Base-by-base conservation (phyloP, 2,797 vertebrate genomes). In the Thunnus albacares region DNA sequence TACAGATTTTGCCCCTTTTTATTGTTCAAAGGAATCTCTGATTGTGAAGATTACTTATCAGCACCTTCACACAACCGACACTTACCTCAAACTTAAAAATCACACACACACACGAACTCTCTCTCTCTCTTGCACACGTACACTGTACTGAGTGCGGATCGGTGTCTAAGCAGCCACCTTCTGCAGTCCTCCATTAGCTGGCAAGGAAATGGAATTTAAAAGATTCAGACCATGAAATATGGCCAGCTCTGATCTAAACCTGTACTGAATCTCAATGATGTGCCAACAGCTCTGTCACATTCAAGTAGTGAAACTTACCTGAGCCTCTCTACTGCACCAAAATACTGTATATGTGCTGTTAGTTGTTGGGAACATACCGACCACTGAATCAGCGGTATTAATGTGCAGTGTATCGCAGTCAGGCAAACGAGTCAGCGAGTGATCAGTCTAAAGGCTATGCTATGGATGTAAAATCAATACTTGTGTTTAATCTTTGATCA, bases 161-260 rank as follows among this genome's bases (percentile, higher is more conserved):
- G 66, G 71, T 81, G 80, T 89, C 82, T 88, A n/a, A 74, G 82
- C 81, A 81, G 84, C 63, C 84, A 80, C 84, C 82, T 38, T 38
- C 38, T 87, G 85, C 87, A 85, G 62, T 82, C 75, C 81, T 68
- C 86, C 83, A 77, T 88, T 86, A 91, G 79, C 67, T 65, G 81
- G 71, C 60, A 79, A 64, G 83, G 85, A 89, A 89, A 88, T 81
- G 74, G 87, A 87, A 87, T 85, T 89, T 83, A 87, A 84, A 84
- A 82, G 87, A 90, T 83, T 88, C 80, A 82, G 89, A 91, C 86
- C 90, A 90, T 91, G 91, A 91, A 90, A 92, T 93, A 89, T 85
- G 81, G 69, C 84, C 87, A 86, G 75, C 78, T 74, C 77, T 78
- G 81, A 92, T 90, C 83, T 71, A 76, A 82, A 89, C 89, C 79